Evolutionary conservation across 2,797 vertebrate genomes (phyloP).

Genomic region (Cryptoblepharus egeriae): DNA sequence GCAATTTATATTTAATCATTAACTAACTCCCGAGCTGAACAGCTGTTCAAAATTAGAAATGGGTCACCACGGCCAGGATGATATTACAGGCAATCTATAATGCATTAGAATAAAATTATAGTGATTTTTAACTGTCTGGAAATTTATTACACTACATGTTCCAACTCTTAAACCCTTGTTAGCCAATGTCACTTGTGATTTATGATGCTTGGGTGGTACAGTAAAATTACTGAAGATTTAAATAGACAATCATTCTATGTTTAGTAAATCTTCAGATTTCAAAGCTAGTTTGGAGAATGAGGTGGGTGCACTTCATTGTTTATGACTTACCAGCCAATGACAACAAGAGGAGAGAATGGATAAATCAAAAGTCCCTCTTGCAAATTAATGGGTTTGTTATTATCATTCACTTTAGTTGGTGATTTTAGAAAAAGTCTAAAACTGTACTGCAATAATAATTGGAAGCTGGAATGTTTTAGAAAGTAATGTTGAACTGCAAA

Average conservation of each 20-base stretch:
- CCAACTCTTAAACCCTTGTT: constrained; percentile 92
- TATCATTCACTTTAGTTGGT: constrained; percentile 44
- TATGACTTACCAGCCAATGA: constrained; percentile 73
- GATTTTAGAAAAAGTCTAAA: constrained; percentile 58
- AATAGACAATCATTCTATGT: constrained; percentile 90
- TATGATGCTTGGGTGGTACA: constrained; percentile 87
- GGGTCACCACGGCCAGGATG: constrained; percentile 95
- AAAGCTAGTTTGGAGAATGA: constrained; percentile 85
- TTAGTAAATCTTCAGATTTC: constrained; percentile 88
- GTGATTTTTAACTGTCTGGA: constrained; percentile 99
- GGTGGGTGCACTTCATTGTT: constrained; percentile 78
- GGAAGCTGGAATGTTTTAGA: constrained; percentile 37
- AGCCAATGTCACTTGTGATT: constrained; percentile 92
- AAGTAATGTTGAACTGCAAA: constrained; percentile 18
- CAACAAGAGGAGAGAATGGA: constrained; percentile 62
- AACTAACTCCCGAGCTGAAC: constrained; percentile 97
- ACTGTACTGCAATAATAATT: constrained; percentile 22
- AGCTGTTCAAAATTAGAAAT: constrained; percentile 99
- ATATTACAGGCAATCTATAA: constrained; percentile 99
- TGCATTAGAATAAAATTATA: constrained; percentile 99
- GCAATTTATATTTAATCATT: constrained; percentile 99
- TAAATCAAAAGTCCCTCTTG: constrained; percentile 66
- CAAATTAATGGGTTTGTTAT: constrained; percentile 65
- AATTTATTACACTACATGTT: constrained; percentile 99
- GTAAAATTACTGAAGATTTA: constrained; percentile 92